A percentile compares a stretch with the other conserved stretches of the same genome.
Conservation (phyloP, 1,140 invertebrate genomes). For the Polyergus mexicanus region DNA sequence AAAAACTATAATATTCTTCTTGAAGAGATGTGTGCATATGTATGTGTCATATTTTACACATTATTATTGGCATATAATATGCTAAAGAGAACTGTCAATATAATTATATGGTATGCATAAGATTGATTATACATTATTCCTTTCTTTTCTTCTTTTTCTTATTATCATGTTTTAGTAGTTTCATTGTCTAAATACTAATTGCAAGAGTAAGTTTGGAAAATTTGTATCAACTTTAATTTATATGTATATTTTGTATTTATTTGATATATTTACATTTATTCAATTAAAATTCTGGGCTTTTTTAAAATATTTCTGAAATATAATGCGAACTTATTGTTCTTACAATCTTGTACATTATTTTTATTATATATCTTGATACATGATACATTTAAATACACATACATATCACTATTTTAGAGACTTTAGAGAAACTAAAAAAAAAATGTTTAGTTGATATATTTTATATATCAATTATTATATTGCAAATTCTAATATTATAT, state of each 20-base stretch:
- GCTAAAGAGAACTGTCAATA: neutral
- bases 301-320: neutral
- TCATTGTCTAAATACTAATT: neutral
- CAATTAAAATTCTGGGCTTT: neutral
- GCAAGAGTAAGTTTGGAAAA: conserved; percentile 3
- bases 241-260: neutral
- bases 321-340: neutral
- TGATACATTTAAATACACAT: too few species aligned
- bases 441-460: neutral
- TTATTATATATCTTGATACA: too few species aligned
- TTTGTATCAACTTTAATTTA: conserved; percentile 16
- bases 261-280: neutral
- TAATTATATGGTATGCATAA: neutral
- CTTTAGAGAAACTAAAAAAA: too few species aligned
- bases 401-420: too few species aligned
- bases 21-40: too few species aligned
- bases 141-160: neutral
- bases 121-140: neutral
- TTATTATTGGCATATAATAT: conserved; percentile 13
- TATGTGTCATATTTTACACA: too few species aligned
- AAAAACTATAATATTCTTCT: too few species aligned
- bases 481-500: neutral
- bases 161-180: neutral
- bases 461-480: neutral
- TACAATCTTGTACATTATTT: too few species aligned